Percentiles rank a stretch among this genome's conserved stretches.
Evolutionary conservation across 1,140 invertebrate genomes (phyloP).

Genomic region (Drosophila grimshawi): DNA sequence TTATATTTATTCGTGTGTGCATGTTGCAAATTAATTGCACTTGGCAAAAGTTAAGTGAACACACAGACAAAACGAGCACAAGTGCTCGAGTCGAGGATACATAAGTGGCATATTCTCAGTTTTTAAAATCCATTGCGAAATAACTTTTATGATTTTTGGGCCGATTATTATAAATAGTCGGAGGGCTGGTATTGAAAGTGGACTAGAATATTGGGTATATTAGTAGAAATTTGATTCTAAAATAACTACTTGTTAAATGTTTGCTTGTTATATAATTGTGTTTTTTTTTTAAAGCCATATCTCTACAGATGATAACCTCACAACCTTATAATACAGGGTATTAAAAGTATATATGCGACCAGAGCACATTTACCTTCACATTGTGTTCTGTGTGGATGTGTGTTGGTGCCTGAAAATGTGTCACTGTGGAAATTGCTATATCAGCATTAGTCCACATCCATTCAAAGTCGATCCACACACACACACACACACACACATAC

Average conservation of each 20-base stretch:
- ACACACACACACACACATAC: neutral
- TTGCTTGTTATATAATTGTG: too few relatives aligned
- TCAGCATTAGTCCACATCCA: slow-evolving; percentile 49
- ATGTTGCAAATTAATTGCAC: slow-evolving; percentile 64
- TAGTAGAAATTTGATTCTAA: too few relatives aligned
- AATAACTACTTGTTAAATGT: too few relatives aligned
- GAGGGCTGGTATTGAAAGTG: too few relatives aligned
- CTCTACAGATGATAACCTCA: too few relatives aligned
- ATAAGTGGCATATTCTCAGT: neutral
- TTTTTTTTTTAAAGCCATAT: too few relatives aligned
- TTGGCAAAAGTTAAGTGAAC: slow-evolving; percentile 30
- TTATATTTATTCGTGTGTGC: slow-evolving; percentile 55
- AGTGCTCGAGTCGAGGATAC: neutral
- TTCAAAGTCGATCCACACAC: slow-evolving; percentile 44
- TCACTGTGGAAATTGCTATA: slow-evolving; percentile 69
- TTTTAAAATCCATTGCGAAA: neutral
- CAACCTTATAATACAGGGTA: neutral
- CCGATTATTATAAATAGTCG: too few relatives aligned
- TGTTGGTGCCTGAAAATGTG: slow-evolving; percentile 52
- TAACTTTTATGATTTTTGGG: too few relatives aligned
- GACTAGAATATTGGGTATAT: too few relatives aligned
- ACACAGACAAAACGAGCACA: neutral
- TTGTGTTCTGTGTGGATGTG: slow-evolving; percentile 7
- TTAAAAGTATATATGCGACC: neutral
- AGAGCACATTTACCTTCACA: neutral